Conservation (phyloP, 2,888 invertebrate species). For the Epistrophe grossulariae region DNA sequence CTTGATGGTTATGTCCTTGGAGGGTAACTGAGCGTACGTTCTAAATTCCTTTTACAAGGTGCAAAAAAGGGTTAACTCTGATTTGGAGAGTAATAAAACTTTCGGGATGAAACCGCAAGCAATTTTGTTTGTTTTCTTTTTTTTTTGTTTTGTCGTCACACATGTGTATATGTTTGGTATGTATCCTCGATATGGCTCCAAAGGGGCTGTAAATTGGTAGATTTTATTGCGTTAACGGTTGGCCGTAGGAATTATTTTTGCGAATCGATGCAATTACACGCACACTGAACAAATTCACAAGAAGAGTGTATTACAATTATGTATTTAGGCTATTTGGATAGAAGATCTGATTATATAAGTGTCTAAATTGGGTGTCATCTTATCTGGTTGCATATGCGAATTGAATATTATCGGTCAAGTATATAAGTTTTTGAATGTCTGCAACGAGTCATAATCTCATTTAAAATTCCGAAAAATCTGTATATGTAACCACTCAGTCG, state of each 20-base stretch:
- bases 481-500: too few species aligned
- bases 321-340: neutral
- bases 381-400: slow-evolving; percentile 5
- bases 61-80: slow-evolving; percentile 76
- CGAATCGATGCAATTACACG: slow-evolving; percentile 70
- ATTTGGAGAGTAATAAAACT: slow-evolving; percentile 71
- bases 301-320: slow-evolving; percentile 4
- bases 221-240: slow-evolving; percentile 74
- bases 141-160: slow-evolving; percentile 2
- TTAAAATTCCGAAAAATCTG: too few species aligned
- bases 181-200: slow-evolving; percentile 64
- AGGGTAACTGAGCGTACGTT: slow-evolving; percentile 72
- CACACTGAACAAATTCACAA: slow-evolving; percentile 39
- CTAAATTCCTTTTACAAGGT: slow-evolving; percentile 75
- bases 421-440: neutral
- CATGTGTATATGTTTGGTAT: neutral
- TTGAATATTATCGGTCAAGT: slow-evolving; percentile 19
- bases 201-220: slow-evolving; percentile 74
- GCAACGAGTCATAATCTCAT: too few species aligned
- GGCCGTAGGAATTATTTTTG: slow-evolving; percentile 70
- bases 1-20: neutral
- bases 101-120: slow-evolving; percentile 62
- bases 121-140: slow-evolving; percentile 40
- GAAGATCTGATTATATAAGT: neutral
- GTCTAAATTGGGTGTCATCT: slow-evolving; percentile 29